Evolutionary conservation across 2,888 invertebrate species (phyloP), one percentile per base, ranked within the genome.

Genomic region (Myopa testacea): DNA sequence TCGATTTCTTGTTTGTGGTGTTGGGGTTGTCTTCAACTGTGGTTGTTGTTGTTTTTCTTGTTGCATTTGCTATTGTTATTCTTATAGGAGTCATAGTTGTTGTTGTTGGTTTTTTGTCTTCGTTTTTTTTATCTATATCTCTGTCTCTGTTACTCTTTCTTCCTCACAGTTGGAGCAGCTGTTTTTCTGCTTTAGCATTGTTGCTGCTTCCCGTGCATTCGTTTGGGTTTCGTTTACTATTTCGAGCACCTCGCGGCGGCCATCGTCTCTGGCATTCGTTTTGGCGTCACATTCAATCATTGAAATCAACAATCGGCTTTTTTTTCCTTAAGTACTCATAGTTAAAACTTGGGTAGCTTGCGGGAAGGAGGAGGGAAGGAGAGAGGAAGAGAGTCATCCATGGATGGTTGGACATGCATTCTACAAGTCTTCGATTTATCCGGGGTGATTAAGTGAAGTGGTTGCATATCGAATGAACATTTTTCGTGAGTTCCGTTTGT

Each of bases 141-240:
- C 65, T 10, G 26, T 50, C 55, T 77, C 12, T 58, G 68, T 52
- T 71, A 65, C 67, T 67, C 65, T 55, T 55, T 63, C 60, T 34
- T 16, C 38, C 73, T 68, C 45, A 78, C 77, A 84, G 84, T 84
- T 84, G 83, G 80, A 72, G 81, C 78, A 80, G 79, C 75, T 76
- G 70, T 73, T 77, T 82, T 80, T 81, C 81, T 83, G 81, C 62
- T 70, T 40, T 68, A 60, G 62, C 72, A 58, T 65, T 40, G 45
- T 62, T 45, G 45, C 26, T 63, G 45, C 62, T 63, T 73, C 73
- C 62, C 62, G 63, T 14, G 14, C 60, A 72, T 72, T 58, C 19
- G 38, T 62, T 38, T 19, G 14, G 14, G 72, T 14, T n/a, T 60
- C 40, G 34, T 60, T n/a, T 34, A 14, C 26, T 12, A 19, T 50